Evolutionary conservation across 2,797 vertebrate species (phyloP), one percentile per base, ranked within the genome.

Genomic region (Vultur gryphus): DNA sequence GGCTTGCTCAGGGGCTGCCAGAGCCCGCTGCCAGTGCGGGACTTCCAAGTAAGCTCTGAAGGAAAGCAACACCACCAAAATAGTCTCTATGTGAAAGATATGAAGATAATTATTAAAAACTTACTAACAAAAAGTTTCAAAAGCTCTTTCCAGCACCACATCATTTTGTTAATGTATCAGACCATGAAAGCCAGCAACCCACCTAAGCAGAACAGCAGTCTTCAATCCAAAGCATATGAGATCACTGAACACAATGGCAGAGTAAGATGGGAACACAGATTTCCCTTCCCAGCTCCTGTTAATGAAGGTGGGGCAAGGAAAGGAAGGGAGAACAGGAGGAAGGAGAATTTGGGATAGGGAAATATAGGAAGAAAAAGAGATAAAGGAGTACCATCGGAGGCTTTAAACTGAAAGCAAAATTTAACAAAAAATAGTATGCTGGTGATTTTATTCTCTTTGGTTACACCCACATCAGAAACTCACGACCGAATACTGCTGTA

Each of bases 131-230:
- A 73, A 75, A n/a, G 69, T 81, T 92, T 70, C 70, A 80, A 88
- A 61, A 81, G 37, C 25, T 80, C 87, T 71, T 95, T 70, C 31
- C 13, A 67, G 61, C 7, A 87, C 10, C 12, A 31, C 15, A 37
- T 57, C 1, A 26, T 73, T 93, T 90, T 71, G n/a, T 85, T 43
- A 71, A 91, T 7, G 9, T 86, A 92, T 88, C 61, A 93, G 75
- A 83, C 21, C 67, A 83, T 6, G 37, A 93, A 90, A 90, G 41
- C 10, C 64, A 89, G 64, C 48, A 93, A 80, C 41, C 61, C 65
- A 72, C 54, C 67, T 78, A 88, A 83, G 61, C 43, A 86, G 62
- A 94, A 93, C 39, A 69, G 51, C 43, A 65, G 48, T 76, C 79
- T 91, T 90, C 83, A 87, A 24, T 71, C 54, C 58, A 78, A 95